These are phyloP conservation scores for Delphinus delphis DNA, from an alignment of 2,113 vertebrate genomes.

Conservation along the genomic window DNA sequence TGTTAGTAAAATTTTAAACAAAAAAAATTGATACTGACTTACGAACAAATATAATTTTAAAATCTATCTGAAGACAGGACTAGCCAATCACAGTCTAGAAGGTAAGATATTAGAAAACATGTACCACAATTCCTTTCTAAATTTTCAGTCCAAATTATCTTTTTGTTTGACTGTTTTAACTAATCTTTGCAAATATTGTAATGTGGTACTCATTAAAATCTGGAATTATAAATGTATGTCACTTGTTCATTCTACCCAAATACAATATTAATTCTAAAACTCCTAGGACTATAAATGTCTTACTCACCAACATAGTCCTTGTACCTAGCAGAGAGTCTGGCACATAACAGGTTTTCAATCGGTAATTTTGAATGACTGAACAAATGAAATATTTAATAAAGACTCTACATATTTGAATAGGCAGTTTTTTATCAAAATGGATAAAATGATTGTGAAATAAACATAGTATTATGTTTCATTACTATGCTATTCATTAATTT, in stretches of 20 bases:
- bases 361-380: background rate
- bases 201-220: background rate
- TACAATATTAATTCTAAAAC: background rate
- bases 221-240: background rate
- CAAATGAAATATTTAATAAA: background rate
- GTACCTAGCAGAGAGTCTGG: background rate
- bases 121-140: background rate
- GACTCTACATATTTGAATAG: background rate
- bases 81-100: background rate
- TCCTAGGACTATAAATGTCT: background rate
- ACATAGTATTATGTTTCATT: background rate
- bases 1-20: background rate
- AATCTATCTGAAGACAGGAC: background rate
- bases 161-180: background rate
- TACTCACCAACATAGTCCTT: background rate
- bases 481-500: background rate
- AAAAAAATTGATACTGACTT: background rate
- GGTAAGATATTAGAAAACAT: background rate
- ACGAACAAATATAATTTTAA: background rate
- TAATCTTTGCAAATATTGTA: background rate
- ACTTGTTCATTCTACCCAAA: background rate
- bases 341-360: background rate
- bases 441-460: background rate
- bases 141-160: background rate
- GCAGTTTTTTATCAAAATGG: background rate